Evolutionary conservation across 2,113 vertebrate genomes (phyloP).

Genomic region (Rhagologus leucostigma): DNA sequence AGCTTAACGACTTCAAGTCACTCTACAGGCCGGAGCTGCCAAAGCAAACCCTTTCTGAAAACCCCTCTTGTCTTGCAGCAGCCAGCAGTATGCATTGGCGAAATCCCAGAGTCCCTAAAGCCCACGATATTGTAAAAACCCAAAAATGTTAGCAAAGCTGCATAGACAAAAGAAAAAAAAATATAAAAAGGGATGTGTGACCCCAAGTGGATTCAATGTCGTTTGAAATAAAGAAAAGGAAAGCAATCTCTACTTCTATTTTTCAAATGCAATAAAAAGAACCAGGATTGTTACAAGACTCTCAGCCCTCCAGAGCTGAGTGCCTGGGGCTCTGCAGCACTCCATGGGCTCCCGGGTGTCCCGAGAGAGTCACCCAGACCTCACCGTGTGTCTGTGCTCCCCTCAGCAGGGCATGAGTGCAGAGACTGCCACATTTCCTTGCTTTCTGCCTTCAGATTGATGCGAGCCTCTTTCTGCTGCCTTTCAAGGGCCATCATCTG

Average conservation of each 20-base stretch:
- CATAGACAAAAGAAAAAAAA: background rate
- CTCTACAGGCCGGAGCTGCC: background rate
- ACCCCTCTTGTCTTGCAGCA: background rate
- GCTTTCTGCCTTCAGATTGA: background rate
- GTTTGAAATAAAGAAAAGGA: background rate
- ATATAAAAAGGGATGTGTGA: background rate
- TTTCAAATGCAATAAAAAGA: background rate
- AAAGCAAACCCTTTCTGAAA: slow-evolving; percentile 12
- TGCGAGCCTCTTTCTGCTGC: background rate
- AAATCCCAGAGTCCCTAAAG: background rate
- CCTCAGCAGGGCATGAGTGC: background rate
- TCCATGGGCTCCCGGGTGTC: background rate
- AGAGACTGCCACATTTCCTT: background rate
- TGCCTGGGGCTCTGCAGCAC: background rate
- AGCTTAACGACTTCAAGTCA: background rate
- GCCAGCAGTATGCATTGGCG: background rate
- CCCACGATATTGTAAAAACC: background rate
- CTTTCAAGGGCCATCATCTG: background rate
- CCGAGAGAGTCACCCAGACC: background rate
- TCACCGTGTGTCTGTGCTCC: background rate
- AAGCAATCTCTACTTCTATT: background rate
- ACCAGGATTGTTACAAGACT: background rate
- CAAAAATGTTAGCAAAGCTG: background rate
- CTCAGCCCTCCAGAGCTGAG: background rate
- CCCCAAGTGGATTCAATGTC: background rate